These are phyloP conservation scores for Anser cygnoides DNA, from an alignment of 2,113 vertebrate genomes.

Conservation along the genomic window DNA sequence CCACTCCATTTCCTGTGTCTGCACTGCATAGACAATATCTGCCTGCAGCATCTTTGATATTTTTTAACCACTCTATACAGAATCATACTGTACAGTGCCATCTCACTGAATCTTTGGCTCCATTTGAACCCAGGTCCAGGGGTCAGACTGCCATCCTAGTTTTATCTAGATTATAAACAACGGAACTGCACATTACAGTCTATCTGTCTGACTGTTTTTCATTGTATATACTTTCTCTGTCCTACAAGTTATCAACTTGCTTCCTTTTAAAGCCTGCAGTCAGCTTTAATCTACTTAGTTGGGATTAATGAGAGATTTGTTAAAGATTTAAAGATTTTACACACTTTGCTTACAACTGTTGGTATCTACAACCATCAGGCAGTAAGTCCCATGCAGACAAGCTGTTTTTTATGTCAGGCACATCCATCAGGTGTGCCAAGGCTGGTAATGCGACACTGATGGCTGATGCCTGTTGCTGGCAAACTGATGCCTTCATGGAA, in stretches of 20 bases:
- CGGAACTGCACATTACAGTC: not conserved
- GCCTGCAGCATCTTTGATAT: not conserved
- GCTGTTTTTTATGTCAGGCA: not conserved
- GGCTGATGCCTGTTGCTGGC: not conserved
- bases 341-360: constrained; percentile 33
- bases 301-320: constrained; percentile 66
- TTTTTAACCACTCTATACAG: not conserved
- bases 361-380: constrained; percentile 23
- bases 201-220: not conserved
- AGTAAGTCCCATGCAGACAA: not conserved
- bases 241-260: constrained; percentile 17
- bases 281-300: constrained; percentile 57
- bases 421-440: not conserved
- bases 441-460: not conserved
- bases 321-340: constrained; percentile 59
- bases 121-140: not conserved
- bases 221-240: constrained; percentile 7
- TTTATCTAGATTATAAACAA: not conserved
- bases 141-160: not conserved
- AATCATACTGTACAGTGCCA: not conserved
- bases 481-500: not conserved
- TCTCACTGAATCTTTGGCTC: not conserved
- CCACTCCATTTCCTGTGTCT: not conserved
- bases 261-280: constrained; percentile 42
- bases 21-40: not conserved